phyloP scores from a whole-genome alignment of 1,140 invertebrate genomes.

The Drosophila seguyi region DNA sequence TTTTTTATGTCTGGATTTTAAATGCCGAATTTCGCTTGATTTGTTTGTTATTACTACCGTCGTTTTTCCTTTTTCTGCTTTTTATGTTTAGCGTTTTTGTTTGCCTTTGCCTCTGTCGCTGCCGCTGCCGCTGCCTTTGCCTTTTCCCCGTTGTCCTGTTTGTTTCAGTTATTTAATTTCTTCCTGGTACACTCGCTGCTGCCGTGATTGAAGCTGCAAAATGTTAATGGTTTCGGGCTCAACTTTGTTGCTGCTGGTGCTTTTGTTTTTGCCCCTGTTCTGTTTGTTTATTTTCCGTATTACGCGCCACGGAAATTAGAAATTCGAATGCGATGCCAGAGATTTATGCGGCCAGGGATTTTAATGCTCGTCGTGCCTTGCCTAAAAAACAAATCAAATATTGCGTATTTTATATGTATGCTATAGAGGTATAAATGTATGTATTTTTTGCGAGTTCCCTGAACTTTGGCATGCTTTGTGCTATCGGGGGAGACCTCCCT shows the following conservation, averaged over 20 bases:
- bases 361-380: conserved; percentile 35
- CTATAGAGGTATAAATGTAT: neutral
- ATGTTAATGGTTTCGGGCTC: conserved; percentile 63
- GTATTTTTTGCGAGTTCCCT: conserved; percentile 4
- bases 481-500: neutral
- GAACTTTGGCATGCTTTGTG: conserved; percentile 24
- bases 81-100: conserved; percentile 23
- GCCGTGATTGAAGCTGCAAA: conserved; percentile 64
- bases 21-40: conserved; percentile 70
- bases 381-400: conserved; percentile 33
- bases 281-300: conserved; percentile 60
- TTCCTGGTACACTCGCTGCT: conserved; percentile 8
- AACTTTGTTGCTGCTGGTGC: conserved; percentile 33
- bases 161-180: conserved; percentile 61
- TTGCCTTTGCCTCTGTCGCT: conserved; percentile 2
- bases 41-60: conserved; percentile 53
- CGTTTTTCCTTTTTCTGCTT: neutral
- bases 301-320: conserved; percentile 58
- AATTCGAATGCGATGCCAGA: conserved; percentile 44
- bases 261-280: conserved; percentile 32
- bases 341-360: conserved; percentile 42
- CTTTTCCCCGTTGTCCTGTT: conserved; percentile 19
- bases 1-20: conserved; percentile 80
- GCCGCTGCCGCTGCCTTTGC: neutral
- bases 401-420: conserved; percentile 9